These are phyloP conservation scores for Pharmacophagus antenor DNA, from an alignment of 2,888 invertebrate species.

Conservation along the genomic window DNA sequence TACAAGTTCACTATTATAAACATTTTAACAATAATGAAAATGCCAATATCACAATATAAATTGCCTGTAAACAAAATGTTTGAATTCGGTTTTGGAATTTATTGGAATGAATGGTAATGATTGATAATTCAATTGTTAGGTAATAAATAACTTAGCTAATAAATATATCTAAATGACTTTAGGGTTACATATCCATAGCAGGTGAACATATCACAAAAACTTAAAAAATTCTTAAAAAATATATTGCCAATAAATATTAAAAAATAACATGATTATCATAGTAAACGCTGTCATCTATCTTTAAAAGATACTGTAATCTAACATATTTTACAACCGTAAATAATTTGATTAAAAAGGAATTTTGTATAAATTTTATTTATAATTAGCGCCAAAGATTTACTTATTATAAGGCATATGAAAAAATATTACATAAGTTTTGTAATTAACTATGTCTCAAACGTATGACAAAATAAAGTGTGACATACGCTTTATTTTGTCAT, in stretches of 20 bases:
- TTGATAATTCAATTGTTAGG: conserved; percentile 37
- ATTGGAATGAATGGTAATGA: not conserved
- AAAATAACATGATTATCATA: too few relatives aligned
- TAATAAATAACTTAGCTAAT: conserved; percentile 73
- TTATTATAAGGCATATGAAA: not conserved
- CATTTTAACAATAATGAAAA: conserved; percentile 69
- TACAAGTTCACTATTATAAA: conserved; percentile 70
- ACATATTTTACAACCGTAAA: too few relatives aligned
- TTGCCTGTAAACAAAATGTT: too few relatives aligned
- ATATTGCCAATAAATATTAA: not conserved
- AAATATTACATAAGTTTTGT: too few relatives aligned
- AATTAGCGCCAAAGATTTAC: not conserved
- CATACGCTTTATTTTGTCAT: too few relatives aligned
- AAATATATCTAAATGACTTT: conserved; percentile 67
- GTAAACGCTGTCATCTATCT: too few relatives aligned
- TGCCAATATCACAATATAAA: too few relatives aligned
- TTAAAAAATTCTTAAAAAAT: not conserved
- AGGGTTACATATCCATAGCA: conserved; percentile 11
- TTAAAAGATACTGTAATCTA: too few relatives aligned
- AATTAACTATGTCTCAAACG: too few relatives aligned
- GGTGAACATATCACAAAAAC: conserved; percentile 6
- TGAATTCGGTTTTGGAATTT: not conserved
- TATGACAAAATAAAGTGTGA: too few relatives aligned
- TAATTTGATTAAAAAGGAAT: not conserved
- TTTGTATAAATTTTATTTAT: not conserved